Evolutionary conservation across 2,888 invertebrate species (phyloP).

Genomic region (Serrognathus titanus): DNA sequence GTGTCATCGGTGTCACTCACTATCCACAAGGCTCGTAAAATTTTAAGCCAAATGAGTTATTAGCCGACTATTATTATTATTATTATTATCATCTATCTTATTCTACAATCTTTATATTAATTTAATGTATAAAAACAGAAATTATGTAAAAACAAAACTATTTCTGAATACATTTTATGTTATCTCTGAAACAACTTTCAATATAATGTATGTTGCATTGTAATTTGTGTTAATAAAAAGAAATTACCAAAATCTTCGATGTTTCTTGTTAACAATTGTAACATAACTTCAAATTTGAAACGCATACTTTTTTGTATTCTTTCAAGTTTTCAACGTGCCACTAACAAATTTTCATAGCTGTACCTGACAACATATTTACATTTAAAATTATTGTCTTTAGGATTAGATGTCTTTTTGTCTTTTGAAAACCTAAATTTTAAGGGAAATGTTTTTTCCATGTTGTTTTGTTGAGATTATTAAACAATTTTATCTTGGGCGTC

Average conservation of each 20-base stretch:
- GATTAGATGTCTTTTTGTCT: too few relatives aligned
- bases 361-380: too few relatives aligned
- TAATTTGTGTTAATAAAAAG: conserved; percentile 38
- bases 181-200: conserved; percentile 17
- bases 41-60: conserved; percentile 11
- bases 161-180: conserved; percentile 3
- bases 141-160: conserved; percentile 3
- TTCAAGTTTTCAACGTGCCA: too few relatives aligned
- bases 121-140: neutral
- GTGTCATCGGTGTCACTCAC: conserved; percentile 10
- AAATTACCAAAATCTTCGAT: conserved; percentile 15
- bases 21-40: conserved; percentile 9
- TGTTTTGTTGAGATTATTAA: too few relatives aligned
- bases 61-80: neutral
- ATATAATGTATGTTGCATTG: conserved; percentile 37
- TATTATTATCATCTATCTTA: conserved; percentile 1
- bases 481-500: too few relatives aligned
- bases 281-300: too few relatives aligned
- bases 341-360: too few relatives aligned
- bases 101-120: neutral
- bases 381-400: too few relatives aligned
- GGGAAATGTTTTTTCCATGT: too few relatives aligned
- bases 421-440: too few relatives aligned
- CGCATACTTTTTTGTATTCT: too few relatives aligned
- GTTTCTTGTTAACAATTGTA: neutral